A percentile compares a stretch with the other conserved stretches of the same genome.
These are phyloP conservation scores for Epinephelus moara DNA, from an alignment of 2,113 vertebrate genomes.

Conservation along the genomic window DNA sequence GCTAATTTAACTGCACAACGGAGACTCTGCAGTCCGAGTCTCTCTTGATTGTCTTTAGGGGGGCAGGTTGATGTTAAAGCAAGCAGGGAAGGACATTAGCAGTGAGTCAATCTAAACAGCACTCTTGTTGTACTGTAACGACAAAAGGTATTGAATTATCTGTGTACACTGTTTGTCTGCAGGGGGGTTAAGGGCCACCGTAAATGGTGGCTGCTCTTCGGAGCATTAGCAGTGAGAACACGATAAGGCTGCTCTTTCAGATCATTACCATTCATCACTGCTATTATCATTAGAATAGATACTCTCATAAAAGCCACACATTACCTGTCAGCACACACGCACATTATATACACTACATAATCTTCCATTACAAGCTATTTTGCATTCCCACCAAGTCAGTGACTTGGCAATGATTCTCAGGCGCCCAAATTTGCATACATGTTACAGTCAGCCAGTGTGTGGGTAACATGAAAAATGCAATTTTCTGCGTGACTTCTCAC, in stretches of 20 bases:
- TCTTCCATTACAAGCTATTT: slow-evolving; percentile 41
- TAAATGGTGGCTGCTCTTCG: slow-evolving; percentile 24
- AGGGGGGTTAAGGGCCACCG: slow-evolving; percentile 13
- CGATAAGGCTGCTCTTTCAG: slow-evolving; percentile 35
- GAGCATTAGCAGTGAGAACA: slow-evolving; percentile 36
- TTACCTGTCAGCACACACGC: slow-evolving; percentile 14
- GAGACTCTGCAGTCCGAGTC: not conserved
- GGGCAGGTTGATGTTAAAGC: slow-evolving; percentile 1
- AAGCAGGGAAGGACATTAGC: slow-evolving; percentile 35
- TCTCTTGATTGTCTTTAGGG: not conserved
- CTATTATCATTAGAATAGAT: slow-evolving; percentile 48
- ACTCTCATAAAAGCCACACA: slow-evolving; percentile 30
- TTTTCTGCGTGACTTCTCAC: slow-evolving; percentile 71
- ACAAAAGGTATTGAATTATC: slow-evolving; percentile 61
- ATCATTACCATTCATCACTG: slow-evolving; percentile 59
- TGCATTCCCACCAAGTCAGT: slow-evolving; percentile 10
- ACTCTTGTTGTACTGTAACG: slow-evolving; percentile 15
- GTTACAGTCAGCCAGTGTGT: slow-evolving; percentile 37
- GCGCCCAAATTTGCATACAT: slow-evolving; percentile 55
- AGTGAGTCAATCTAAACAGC: slow-evolving; percentile 23
- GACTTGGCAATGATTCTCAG: slow-evolving; percentile 14
- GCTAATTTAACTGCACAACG: slow-evolving; percentile 7
- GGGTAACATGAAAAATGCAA: slow-evolving; percentile 59
- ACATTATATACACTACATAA: slow-evolving; percentile 9
- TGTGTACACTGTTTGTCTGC: slow-evolving; percentile 32